Evolutionary conservation across 2,113 vertebrate species (phyloP).

Genomic region (Heterochromis multidens): DNA sequence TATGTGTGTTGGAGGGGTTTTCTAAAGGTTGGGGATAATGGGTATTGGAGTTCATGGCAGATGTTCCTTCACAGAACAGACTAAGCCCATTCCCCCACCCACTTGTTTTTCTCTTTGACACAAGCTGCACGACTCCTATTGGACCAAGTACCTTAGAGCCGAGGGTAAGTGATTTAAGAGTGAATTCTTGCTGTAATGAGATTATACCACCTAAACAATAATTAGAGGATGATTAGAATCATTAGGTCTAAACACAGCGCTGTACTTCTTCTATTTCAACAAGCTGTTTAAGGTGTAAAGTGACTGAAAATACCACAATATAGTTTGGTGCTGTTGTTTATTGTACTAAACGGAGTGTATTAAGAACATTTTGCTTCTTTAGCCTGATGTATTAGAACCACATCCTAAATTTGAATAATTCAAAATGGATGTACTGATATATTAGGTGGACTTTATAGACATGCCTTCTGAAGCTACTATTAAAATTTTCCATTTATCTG

Average conservation of each 20-base stretch:
- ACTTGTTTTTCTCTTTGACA: neutral
- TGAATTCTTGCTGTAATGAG: slow-evolving; percentile 28
- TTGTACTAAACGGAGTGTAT: neutral
- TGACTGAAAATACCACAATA: neutral
- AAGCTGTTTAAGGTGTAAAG: neutral
- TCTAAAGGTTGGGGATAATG: slow-evolving; percentile 51
- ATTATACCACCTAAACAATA: slow-evolving; percentile 6
- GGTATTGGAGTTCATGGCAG: slow-evolving; percentile 46
- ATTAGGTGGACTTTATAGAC: neutral
- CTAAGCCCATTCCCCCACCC: neutral
- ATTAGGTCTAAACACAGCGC: neutral
- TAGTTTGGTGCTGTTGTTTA: neutral
- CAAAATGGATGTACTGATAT: neutral
- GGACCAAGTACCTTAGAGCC: slow-evolving; percentile 1
- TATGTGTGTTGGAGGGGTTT: slow-evolving; percentile 8
- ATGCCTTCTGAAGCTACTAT: neutral
- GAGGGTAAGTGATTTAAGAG: slow-evolving; percentile 25
- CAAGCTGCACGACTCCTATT: neutral
- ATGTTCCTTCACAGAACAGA: slow-evolving; percentile 32
- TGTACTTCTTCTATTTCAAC: neutral
- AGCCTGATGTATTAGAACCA: neutral
- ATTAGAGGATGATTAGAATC: slow-evolving; percentile 24
- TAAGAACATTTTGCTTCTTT: neutral
- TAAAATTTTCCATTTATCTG: neutral
- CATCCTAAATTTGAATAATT: neutral